These are phyloP conservation scores for Lontra canadensis DNA, from an alignment of 2,113 vertebrate species.

Conservation along the genomic window DNA sequence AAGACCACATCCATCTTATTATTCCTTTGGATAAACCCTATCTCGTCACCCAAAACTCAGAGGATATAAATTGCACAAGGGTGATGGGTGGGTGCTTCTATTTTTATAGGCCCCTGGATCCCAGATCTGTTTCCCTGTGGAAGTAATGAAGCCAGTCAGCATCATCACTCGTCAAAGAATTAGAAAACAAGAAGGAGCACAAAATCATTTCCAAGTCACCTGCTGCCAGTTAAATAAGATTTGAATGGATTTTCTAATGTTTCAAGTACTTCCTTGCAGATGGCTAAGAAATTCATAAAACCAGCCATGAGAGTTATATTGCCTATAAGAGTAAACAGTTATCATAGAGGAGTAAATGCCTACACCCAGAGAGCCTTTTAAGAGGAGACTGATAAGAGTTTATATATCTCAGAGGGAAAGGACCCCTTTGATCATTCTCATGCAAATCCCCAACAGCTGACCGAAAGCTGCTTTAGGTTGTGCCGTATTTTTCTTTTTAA, in stretches of 20 bases:
- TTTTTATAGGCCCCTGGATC: neutral
- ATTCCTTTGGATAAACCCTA: neutral
- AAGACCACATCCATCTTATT: neutral
- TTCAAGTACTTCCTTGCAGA: slow-evolving; percentile 29
- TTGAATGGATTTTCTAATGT: slow-evolving; percentile 31
- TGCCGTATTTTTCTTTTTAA: slow-evolving; percentile 48
- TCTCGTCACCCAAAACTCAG: neutral
- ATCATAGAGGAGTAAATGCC: neutral
- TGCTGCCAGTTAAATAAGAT: neutral
- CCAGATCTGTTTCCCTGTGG: neutral
- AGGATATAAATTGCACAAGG: neutral
- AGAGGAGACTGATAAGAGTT: neutral
- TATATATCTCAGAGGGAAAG: neutral
- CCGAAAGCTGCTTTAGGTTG: slow-evolving; percentile 23
- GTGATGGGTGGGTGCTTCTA: neutral
- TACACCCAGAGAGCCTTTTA: neutral
- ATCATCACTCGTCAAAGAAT: neutral
- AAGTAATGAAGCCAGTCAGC: neutral
- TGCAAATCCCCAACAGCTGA: slow-evolving; percentile 44
- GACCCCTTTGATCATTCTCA: slow-evolving; percentile 43
- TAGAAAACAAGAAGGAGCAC: neutral
- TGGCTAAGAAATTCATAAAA: slow-evolving; percentile 8
- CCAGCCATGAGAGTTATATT: neutral
- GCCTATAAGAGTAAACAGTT: slow-evolving; percentile 31
- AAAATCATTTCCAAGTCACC: slow-evolving; percentile 9